Evolutionary conservation across 2,888 invertebrate genomes (phyloP).

Genomic region (Thera britannica): DNA sequence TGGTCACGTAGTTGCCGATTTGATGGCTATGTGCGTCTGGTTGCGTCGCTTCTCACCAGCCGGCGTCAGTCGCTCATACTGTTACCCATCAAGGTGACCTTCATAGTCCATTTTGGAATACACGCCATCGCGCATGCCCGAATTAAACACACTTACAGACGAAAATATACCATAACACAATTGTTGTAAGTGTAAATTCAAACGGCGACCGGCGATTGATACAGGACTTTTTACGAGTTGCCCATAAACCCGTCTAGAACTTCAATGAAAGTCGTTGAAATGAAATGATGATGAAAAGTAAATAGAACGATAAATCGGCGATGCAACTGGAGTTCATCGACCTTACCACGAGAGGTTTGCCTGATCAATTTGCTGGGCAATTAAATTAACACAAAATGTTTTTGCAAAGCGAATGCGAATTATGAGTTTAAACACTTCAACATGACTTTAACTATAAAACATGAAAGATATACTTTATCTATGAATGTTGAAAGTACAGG

Average conservation of each 20-base stretch:
- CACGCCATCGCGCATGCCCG: conserved; percentile 73
- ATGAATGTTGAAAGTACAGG: no score
- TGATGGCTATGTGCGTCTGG: conserved; percentile 39
- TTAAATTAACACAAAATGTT: not conserved
- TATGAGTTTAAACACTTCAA: not conserved
- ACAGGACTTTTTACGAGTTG: conserved; percentile 51
- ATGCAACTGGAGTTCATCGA: conserved; percentile 10
- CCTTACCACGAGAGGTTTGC: conserved; percentile 1
- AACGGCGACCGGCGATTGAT: conserved; percentile 33
- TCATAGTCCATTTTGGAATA: conserved; percentile 66
- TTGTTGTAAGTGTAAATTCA: conserved; percentile 45
- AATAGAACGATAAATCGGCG: not conserved
- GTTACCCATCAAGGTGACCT: conserved; percentile 74
- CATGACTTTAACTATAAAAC: no score
- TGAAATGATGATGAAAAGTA: conserved; percentile 16
- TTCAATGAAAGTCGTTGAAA: conserved; percentile 11
- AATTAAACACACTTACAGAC: conserved; percentile 44
- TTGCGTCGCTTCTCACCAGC: conserved; percentile 30
- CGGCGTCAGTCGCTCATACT: conserved; percentile 38
- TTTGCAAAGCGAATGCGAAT: not conserved
- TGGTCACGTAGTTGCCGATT: conserved; percentile 55
- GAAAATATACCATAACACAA: conserved; percentile 53
- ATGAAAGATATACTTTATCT: no score
- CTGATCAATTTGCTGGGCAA: not conserved
- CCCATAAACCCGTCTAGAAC: conserved; percentile 10